Percentiles rank a stretch among this genome's conserved stretches.
Evolutionary conservation across 1,140 invertebrate species (phyloP).

Genomic region (Alviniconcha marisindica): DNA sequence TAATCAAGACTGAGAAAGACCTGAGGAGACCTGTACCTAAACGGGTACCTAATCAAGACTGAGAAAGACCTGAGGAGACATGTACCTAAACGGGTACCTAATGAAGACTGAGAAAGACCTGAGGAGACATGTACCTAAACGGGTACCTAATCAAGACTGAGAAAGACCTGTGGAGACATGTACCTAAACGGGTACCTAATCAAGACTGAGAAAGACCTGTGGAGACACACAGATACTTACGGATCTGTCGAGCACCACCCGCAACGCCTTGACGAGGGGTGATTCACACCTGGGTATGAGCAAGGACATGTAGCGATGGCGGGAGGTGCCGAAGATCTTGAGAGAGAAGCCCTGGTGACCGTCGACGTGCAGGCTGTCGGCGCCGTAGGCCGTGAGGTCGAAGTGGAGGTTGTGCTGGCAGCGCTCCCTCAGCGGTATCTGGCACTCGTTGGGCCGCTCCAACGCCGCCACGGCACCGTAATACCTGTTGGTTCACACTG

Average conservation of each 20-base stretch:
- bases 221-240: too few species aligned
- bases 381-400: slow-evolving; percentile 69
- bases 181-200: too few species aligned
- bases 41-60: too few species aligned
- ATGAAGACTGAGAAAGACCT: too few species aligned
- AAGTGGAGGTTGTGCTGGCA: slow-evolving; percentile 71
- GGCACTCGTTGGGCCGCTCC: slow-evolving; percentile 59
- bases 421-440: slow-evolving; percentile 65
- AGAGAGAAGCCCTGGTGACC: slow-evolving; percentile 66
- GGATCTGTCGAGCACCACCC: slow-evolving; percentile 71
- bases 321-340: slow-evolving; percentile 72
- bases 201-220: too few species aligned
- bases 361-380: slow-evolving; percentile 53
- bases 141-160: too few species aligned
- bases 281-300: slow-evolving; percentile 68
- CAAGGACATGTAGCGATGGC: slow-evolving; percentile 68
- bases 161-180: too few species aligned
- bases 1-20: too few species aligned
- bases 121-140: too few species aligned
- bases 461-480: slow-evolving; percentile 71
- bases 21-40: too few species aligned
- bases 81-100: too few species aligned
- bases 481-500: slow-evolving; percentile 25
- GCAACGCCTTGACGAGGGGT: slow-evolving; percentile 64
- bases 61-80: too few species aligned